Evolutionary conservation across 2,888 invertebrate species (phyloP), one percentile per base, ranked within the genome.

Genomic region (Drosophila demipolita): DNA sequence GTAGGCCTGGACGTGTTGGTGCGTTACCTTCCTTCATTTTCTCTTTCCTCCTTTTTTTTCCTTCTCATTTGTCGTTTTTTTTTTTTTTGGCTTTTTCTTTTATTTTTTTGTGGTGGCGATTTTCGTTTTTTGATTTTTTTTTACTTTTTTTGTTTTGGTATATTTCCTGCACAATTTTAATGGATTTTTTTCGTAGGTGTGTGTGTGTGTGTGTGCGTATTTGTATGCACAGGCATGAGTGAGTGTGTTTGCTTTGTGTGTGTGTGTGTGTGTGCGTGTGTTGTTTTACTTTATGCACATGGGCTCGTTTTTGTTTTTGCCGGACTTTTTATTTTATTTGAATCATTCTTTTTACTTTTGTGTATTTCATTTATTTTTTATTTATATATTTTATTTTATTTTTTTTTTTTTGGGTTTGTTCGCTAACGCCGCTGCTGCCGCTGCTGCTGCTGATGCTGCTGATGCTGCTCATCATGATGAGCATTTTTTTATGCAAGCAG

Each of bases 401-500:
- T 48, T 40, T 17, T 29, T 64, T 49, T 20, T 45, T 45, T 50
- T 68, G 59, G 45, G 42, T 62, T 66, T 64, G 29, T 50, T 64
- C 53, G 71, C 66, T 65, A 60, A 33, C 61, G 67, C 48, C 33
- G 57, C 15, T 29, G 57, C 15, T 29, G 67, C 53, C 33, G 55
- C 68, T 73, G 82, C 83, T 89, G 40, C 40, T 40, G 38, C 1
- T n/a, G 40, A 9, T 38, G 38, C 2, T 26, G 38, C 38, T 54
- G 67, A 35, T 42, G 57, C 70, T 74, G 82, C 83, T 89, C 84
- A 79, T 89, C 89, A 83, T 84, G 90, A 90, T 87, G 91, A 90
- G 85, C 79, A 86, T 85, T 91, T 91, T 84, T 88, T 84, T 92
- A 89, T 89, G 91, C 90, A 89, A 90, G 89, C 91, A 92, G 92